Evolutionary conservation across 2,797 vertebrate species (phyloP).

Genomic region (Otolemur crassicaudatus): DNA sequence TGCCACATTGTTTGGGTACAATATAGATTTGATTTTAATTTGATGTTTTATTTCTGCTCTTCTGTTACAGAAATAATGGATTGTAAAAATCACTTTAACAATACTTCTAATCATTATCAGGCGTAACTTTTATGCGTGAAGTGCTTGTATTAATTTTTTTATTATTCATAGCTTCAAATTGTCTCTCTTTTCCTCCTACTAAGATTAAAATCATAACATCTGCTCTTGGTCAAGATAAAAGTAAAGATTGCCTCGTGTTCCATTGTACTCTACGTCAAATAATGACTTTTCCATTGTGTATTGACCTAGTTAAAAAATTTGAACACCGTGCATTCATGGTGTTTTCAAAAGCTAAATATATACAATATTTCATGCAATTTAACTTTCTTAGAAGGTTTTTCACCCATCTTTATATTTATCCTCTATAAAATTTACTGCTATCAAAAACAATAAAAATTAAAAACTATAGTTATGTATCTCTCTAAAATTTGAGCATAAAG

Average conservation of each 20-base stretch:
- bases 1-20: not conserved
- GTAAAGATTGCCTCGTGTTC: not conserved
- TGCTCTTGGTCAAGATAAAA: not conserved
- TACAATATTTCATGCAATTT: not conserved
- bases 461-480: not conserved
- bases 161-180: not conserved
- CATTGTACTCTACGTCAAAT: not conserved
- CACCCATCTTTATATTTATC: not conserved
- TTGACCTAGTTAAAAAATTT: too few species aligned
- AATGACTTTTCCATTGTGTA: not conserved
- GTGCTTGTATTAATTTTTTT: not conserved
- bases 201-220: not conserved
- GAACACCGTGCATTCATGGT: not conserved
- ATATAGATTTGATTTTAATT: not conserved
- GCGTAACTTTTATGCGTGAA: not conserved
- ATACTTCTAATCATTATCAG: not conserved
- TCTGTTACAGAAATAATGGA: not conserved
- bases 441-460: not conserved
- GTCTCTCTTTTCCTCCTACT: not conserved
- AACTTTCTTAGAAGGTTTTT: not conserved
- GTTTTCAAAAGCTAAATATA: not conserved
- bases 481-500: not conserved
- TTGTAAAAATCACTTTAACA: not conserved
- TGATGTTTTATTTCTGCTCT: not conserved
- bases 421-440: not conserved